phyloP scores from a whole-genome alignment of 2,797 vertebrate species.

The Betta splendens region DNA sequence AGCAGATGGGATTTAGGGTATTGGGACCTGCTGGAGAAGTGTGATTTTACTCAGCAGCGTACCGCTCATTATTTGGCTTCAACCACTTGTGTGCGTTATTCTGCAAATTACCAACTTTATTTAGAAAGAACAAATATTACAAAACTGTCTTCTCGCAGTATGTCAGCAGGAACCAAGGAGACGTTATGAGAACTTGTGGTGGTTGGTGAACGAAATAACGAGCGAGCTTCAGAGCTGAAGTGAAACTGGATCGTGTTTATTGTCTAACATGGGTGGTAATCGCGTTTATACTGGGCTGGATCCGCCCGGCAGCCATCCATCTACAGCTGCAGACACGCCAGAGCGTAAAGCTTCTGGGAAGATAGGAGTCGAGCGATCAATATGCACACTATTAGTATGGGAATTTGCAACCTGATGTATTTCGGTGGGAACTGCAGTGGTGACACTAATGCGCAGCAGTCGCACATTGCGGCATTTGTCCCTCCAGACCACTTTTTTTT shows the following conservation, averaged over 20 bases:
- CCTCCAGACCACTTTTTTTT: constrained; percentile 21
- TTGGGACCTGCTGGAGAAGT: background rate
- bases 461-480: background rate
- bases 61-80: background rate
- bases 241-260: constrained; percentile 6
- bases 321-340: constrained; percentile 35
- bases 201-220: background rate
- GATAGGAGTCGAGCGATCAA: constrained; percentile 38
- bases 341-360: constrained; percentile 15
- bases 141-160: too few relatives aligned
- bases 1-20: constrained; percentile 3
- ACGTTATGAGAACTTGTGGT: too few relatives aligned
- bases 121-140: too few relatives aligned
- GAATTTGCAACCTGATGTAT: constrained; percentile 21
- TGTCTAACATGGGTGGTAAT: constrained; percentile 43
- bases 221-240: constrained; percentile 15
- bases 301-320: constrained; percentile 34
- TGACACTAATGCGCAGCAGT: constrained; percentile 30
- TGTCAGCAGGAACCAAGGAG: too few relatives aligned
- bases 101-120: too few relatives aligned
- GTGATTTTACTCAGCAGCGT: background rate
- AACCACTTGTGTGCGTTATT: too few relatives aligned
- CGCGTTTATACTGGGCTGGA: constrained; percentile 26
- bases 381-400: constrained; percentile 26
- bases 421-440: constrained; percentile 30